Conservation (phyloP, 1,140 invertebrate genomes). For the Drosophila orosa region DNA sequence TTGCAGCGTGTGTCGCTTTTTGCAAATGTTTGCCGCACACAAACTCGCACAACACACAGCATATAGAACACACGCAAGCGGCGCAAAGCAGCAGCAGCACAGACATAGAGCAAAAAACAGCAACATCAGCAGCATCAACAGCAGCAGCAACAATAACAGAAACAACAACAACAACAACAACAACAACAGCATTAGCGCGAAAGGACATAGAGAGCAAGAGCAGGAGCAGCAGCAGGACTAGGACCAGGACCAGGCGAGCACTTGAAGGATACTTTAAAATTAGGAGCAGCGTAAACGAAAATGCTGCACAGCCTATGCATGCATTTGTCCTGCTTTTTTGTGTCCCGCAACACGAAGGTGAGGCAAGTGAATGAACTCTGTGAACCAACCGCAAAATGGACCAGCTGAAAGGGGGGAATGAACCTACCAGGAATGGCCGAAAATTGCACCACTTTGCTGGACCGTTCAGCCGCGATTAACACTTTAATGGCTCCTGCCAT, state of each 20-base stretch:
- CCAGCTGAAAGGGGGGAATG: slow-evolving; percentile 8
- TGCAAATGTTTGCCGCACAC: slow-evolving; percentile 76
- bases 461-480: slow-evolving; percentile 8
- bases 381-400: slow-evolving; percentile 39
- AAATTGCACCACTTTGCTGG: slow-evolving; percentile 28
- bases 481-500: slow-evolving; percentile 2
- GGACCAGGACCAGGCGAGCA: slow-evolving; percentile 25
- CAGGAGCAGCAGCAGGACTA: not conserved
- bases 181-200: slow-evolving; percentile 2
- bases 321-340: slow-evolving; percentile 49
- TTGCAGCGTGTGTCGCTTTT: slow-evolving; percentile 81
- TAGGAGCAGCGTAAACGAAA: slow-evolving; percentile 66
- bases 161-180: slow-evolving; percentile 37
- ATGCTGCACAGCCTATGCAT: slow-evolving; percentile 62
- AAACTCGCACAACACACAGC: slow-evolving; percentile 33
- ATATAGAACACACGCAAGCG: slow-evolving; percentile 29
- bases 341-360: slow-evolving; percentile 41
- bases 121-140: slow-evolving; percentile 51
- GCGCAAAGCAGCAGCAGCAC: slow-evolving; percentile 20
- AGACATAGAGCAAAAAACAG: slow-evolving; percentile 40
- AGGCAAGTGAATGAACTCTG: slow-evolving; percentile 36
- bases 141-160: slow-evolving; percentile 41
- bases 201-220: not conserved
- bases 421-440: slow-evolving; percentile 8
- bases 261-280: slow-evolving; percentile 76